Conservation (phyloP, 2,888 invertebrate species). For the Cryptus armator region DNA sequence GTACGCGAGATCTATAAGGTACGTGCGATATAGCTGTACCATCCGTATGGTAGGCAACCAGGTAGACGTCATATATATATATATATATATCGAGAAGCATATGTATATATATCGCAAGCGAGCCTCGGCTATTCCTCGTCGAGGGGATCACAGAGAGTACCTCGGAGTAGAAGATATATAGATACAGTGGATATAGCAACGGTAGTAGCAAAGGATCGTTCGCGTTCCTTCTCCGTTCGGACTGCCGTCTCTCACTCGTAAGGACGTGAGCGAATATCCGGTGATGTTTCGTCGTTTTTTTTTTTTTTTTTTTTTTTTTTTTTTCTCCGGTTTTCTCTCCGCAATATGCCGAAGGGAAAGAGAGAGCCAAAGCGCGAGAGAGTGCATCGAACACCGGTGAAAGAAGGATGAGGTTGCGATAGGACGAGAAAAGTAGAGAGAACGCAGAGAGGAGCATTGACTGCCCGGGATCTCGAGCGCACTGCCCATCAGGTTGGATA, state of each 20-base stretch:
- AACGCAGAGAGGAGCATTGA: background rate
- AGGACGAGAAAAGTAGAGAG: slow-evolving; percentile 1
- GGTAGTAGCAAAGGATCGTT: slow-evolving; percentile 16
- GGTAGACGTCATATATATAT: slow-evolving; percentile 12
- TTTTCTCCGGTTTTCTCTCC: background rate
- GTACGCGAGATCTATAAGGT: slow-evolving; percentile 28
- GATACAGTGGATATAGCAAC: background rate
- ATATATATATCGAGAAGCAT: background rate
- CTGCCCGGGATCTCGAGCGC: background rate
- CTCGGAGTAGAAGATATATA: background rate
- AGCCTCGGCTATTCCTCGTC: background rate
- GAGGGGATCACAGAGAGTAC: slow-evolving; percentile 24
- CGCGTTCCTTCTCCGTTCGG: slow-evolving; percentile 9
- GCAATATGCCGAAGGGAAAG: background rate
- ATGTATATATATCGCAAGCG: background rate
- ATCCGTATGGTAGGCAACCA: background rate
- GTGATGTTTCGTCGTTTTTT: background rate
- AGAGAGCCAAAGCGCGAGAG: background rate
- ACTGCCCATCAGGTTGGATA: background rate
- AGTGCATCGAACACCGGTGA: slow-evolving; percentile 9
- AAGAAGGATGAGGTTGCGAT: background rate
- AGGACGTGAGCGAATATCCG: background rate
- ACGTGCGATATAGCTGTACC: background rate
- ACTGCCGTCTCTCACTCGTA: background rate
- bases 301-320: background rate